These are phyloP conservation scores for Heliconius nattereri DNA, from an alignment of 1,140 invertebrate genomes.

Conservation along the genomic window DNA sequence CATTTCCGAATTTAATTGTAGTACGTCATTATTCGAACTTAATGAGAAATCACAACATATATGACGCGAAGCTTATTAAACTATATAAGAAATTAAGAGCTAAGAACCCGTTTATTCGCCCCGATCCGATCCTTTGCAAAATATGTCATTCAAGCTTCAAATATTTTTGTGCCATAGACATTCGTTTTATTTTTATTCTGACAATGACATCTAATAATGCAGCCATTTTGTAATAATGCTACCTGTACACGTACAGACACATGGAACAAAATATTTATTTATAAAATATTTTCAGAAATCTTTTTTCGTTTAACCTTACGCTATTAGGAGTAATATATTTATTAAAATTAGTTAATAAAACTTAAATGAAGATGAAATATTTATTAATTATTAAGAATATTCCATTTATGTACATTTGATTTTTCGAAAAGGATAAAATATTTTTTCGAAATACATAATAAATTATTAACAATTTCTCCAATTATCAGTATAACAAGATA, in stretches of 20 bases:
- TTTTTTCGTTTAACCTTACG: too few species aligned
- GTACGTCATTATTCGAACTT: neutral
- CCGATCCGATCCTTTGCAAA: slow-evolving; percentile 12
- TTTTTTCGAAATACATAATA: neutral
- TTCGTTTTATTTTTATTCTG: neutral
- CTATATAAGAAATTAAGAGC: slow-evolving; percentile 29
- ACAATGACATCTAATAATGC: neutral
- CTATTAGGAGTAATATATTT: neutral
- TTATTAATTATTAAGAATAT: neutral
- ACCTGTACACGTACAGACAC: neutral
- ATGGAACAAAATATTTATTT: neutral
- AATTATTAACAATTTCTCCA: slow-evolving; percentile 58
- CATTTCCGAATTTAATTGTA: slow-evolving; percentile 23
- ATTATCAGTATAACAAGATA: slow-evolving; percentile 61
- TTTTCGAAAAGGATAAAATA: neutral
- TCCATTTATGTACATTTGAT: neutral
- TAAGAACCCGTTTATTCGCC: slow-evolving; percentile 34
- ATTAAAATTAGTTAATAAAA: neutral
- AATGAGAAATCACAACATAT: slow-evolving; percentile 29
- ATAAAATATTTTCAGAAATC: neutral
- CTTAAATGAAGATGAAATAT: neutral
- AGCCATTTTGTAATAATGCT: neutral
- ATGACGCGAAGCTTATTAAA: slow-evolving; percentile 38
- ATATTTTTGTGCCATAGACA: slow-evolving; percentile 25
- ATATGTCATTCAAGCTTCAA: slow-evolving; percentile 20